Evolutionary conservation across 2,113 vertebrate species (phyloP), one percentile per base, ranked within the genome.

Genomic region (Vimba vimba): DNA sequence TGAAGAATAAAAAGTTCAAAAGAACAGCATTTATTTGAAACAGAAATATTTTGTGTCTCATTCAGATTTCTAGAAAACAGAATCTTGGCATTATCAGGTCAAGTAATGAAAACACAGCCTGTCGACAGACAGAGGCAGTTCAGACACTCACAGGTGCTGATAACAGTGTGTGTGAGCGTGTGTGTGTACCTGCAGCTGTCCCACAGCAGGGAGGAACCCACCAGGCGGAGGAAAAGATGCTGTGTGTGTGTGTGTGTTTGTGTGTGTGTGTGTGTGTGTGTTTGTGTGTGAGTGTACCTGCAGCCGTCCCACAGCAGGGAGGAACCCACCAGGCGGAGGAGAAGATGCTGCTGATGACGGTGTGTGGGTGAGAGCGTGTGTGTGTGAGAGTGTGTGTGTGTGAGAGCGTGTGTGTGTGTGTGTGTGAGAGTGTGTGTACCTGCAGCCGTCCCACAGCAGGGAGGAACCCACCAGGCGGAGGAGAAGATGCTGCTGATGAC

Each of bases 291-390:
- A n/a, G 36, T 7, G 30, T 93, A 99, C 97, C 98, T 94, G 98
- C 95, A 0, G 97, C 97, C 1, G 96, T 97, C 73, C 98, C 98
- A 90, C 97, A 99, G 93, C 97, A 97, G 0, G 96, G 97, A 0
- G 97, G 96, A 4, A 98, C 96, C 97, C 97, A 99, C 97, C 98
- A 99, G 23, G 97, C 97, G 1, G 97, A 98, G 79, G 97, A 98
- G 92, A 98, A 97, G 92, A 99, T 96, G 91, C 97, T 98, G 86
- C 96, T 97, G 89, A 98, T 95, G 90, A 98, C 97, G 4, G n/a
- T n/a, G n/a, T n/a, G n/a, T n/a, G n/a, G n/a, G n/a, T n/a, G n/a
- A n/a, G n/a, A n/a, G n/a, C 1, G 39, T 39, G 39, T 39, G 36
- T 1, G 36, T 6, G 36, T 27, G 27, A 1, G 27, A 1, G 27